Percentiles rank a stretch among this genome's conserved stretches.
Evolutionary conservation across 1,140 invertebrate genomes (phyloP).

Genomic region (Araneus ventricosus): DNA sequence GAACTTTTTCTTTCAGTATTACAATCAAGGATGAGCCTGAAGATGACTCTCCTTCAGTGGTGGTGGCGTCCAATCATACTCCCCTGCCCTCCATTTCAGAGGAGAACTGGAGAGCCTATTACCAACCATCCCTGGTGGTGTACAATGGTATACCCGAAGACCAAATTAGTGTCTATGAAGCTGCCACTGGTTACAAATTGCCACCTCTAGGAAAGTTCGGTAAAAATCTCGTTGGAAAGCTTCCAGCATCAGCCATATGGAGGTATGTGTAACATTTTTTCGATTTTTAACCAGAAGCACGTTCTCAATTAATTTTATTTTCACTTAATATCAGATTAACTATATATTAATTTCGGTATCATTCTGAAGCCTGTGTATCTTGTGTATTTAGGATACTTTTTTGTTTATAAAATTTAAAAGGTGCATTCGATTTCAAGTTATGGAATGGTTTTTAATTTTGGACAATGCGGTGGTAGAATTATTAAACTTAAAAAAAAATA

Average conservation of each 20-base stretch:
- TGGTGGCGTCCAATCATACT: background rate
- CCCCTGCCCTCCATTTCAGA: conserved; percentile 59
- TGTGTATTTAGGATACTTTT: too few species aligned
- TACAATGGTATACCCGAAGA: background rate
- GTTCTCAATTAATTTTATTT: too few species aligned
- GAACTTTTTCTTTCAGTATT: conserved; percentile 11
- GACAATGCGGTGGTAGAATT: too few species aligned
- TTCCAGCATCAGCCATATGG: conserved; percentile 41
- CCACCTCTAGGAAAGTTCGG: conserved; percentile 64
- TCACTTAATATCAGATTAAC: too few species aligned
- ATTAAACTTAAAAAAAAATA: too few species aligned
- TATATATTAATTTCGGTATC: too few species aligned
- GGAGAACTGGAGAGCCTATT: conserved; percentile 70
- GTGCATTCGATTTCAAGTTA: too few species aligned
- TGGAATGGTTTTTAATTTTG: too few species aligned
- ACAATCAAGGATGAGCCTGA: conserved; percentile 65
- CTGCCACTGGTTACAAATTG: conserved; percentile 51
- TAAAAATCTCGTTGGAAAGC: conserved; percentile 61
- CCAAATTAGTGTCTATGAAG: conserved; percentile 6
- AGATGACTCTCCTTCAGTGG: conserved; percentile 42
- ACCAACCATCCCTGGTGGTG: conserved; percentile 46
- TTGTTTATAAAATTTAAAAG: too few species aligned
- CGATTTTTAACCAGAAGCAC: too few species aligned
- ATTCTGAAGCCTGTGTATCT: too few species aligned
- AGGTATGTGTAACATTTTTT: background rate